Base-by-base conservation (phyloP, 2,888 invertebrate species). In the Drosophila affinis region DNA sequence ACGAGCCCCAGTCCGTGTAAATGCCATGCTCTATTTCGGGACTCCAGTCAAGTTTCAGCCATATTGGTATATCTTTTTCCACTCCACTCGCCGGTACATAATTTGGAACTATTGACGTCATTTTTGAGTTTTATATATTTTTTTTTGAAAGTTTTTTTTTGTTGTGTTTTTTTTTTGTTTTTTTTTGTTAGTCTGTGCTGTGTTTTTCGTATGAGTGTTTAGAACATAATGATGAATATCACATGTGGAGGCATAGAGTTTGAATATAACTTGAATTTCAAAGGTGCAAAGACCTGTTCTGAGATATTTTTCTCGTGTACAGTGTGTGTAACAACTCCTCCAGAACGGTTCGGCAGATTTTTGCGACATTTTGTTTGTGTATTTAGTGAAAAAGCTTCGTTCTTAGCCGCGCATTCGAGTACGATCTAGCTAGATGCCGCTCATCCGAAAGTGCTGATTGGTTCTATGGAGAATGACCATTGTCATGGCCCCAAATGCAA, bases 1-100 rank as follows among this genome's bases (percentile, higher is more conserved):
- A 90, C 3, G 87, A 76, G 6, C 90, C 91, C 91, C 91, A 91
- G 68, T 91, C 91, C 7, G 88, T 88, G 54, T 90, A 91, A 47
- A 91, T 88, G 17, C 83, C 59, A 72, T 86, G 89, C 55, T 89
- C 83, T 17, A 88, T 85, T 47, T 91, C 90, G 1, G 87, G 79
- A 32, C 78, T 83, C 82, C 91, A 89, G 17, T 87, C 87, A 18
- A 91, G 72, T 39, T 81, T 85, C 59, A 83, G 62, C 90, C 90
- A 91, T 54, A 77, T 72, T 46, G 79, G 78, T 12, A 82, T 21
- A 6, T 32, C 54, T 12, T 29, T 34, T 3, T 48, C 48, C 9
- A 82, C 3, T 3, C 70, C 78, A 9, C 58, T 44, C 45, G 57
- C 45, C 3, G 69, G 76, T 3, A 3, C 14, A 1, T 39, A 5